Percentiles rank a stretch among this genome's conserved stretches.
Evolutionary conservation across 2,113 vertebrate genomes (phyloP).

Genomic region (Saiga tatarica): DNA sequence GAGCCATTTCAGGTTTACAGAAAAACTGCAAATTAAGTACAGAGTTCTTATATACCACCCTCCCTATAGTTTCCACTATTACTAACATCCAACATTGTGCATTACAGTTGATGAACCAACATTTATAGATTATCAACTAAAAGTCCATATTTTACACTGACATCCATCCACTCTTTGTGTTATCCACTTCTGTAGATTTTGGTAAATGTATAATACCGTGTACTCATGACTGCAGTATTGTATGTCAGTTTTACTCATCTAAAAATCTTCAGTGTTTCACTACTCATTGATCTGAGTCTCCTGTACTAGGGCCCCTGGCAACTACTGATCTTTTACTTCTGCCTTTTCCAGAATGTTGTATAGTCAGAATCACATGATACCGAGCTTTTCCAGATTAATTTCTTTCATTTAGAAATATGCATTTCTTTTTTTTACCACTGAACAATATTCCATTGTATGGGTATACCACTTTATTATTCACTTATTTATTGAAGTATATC

Average conservation of each 20-base stretch:
- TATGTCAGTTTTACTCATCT: not conserved
- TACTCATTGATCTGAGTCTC: not conserved
- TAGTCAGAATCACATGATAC: not conserved
- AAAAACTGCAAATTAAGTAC: not conserved
- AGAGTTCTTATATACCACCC: not conserved
- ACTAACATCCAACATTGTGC: not conserved
- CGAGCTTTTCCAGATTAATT: not conserved
- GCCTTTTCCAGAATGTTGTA: not conserved
- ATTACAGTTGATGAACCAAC: not conserved
- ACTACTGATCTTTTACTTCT: not conserved
- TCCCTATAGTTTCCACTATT: not conserved
- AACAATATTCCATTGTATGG: not conserved
- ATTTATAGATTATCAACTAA: not conserved
- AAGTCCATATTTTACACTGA: not conserved
- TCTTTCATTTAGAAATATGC: not conserved
- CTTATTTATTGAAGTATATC: not conserved
- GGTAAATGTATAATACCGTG: not conserved
- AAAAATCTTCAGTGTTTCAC: not conserved
- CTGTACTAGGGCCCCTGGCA: not conserved
- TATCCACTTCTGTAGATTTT: not conserved
- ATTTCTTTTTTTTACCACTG: not conserved
- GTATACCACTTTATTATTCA: not conserved
- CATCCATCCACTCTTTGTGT: not conserved
- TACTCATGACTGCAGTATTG: not conserved
- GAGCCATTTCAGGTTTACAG: not conserved